These are phyloP conservation scores for Manis javanica DNA, from an alignment of 2,797 vertebrate genomes.

Conservation along the genomic window DNA sequence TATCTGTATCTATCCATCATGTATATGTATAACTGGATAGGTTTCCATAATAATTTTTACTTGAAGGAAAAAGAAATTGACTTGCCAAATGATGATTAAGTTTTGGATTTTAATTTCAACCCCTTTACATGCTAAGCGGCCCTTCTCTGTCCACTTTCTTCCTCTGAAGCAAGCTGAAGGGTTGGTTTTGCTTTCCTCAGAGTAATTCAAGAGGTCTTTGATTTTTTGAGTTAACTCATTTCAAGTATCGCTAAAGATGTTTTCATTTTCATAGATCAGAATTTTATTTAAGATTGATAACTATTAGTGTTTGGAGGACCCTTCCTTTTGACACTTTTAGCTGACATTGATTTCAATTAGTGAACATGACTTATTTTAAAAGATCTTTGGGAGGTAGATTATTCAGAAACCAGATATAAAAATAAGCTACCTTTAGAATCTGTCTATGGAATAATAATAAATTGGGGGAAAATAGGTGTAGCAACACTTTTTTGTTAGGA, in stretches of 20 bases:
- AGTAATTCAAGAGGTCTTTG: conserved; percentile 36
- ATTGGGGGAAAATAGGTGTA: conserved; percentile 54
- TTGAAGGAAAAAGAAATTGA: not conserved
- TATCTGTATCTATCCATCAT: not conserved
- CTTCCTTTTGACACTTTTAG: conserved; percentile 57
- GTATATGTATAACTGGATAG: not conserved
- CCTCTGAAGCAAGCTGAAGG: not conserved
- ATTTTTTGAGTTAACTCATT: conserved; percentile 28
- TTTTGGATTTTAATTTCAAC: conserved; percentile 16
- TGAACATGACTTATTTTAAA: conserved; percentile 70
- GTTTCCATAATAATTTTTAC: conserved; percentile 6
- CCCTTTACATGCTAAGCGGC: not conserved
- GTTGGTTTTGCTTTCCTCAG: conserved; percentile 37
- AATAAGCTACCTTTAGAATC: conserved; percentile 56
- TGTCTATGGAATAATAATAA: conserved; percentile 64
- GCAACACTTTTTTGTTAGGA: conserved; percentile 67
- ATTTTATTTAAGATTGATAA: conserved; percentile 44
- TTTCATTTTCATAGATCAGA: conserved; percentile 59
- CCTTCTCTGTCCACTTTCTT: not conserved
- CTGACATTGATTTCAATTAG: conserved; percentile 79
- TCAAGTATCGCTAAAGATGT: conserved; percentile 52
- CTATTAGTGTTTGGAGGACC: conserved; percentile 33
- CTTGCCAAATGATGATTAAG: not conserved
- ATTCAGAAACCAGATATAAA: conserved; percentile 42
- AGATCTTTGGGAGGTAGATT: conserved; percentile 60